phyloP scores from a whole-genome alignment of 2,888 invertebrate species.

The Catotricha subobsoleta region DNA sequence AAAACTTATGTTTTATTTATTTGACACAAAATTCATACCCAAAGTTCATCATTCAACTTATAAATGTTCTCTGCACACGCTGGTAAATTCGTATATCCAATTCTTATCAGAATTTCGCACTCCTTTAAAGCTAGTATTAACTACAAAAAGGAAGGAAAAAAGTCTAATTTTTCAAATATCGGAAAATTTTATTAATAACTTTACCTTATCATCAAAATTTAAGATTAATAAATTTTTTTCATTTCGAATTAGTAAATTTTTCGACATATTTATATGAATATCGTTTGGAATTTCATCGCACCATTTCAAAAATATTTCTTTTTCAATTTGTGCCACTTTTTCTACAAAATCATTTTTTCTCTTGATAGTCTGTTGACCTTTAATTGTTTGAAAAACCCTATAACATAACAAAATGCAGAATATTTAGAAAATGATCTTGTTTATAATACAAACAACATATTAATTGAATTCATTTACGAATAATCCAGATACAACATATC shows the following conservation, averaged over 20 bases:
- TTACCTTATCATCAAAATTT: constrained; percentile 18
- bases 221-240: constrained; percentile 13
- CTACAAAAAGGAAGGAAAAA: constrained; percentile 27
- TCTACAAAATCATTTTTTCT: constrained; percentile 30
- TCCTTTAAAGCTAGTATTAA: constrained; percentile 44
- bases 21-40: constrained; percentile 19
- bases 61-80: constrained; percentile 36
- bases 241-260: constrained; percentile 19
- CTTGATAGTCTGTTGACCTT: constrained; percentile 10
- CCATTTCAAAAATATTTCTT: constrained; percentile 35
- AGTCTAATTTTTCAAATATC: not conserved
- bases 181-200: not conserved
- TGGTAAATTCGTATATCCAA: constrained; percentile 42
- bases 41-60: constrained; percentile 45
- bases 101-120: constrained; percentile 52
- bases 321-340: constrained; percentile 31
- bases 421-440: not conserved
- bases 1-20: not conserved
- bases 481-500: not conserved
- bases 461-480: not conserved
- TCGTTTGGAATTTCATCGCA: constrained; percentile 31
- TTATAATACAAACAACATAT: not conserved
- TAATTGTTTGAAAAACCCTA: constrained; percentile 23
- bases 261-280: constrained; percentile 26
- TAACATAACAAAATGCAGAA: not conserved